Conservation (phyloP, 2,888 invertebrate species). For the Gisinianus flammeolus region DNA sequence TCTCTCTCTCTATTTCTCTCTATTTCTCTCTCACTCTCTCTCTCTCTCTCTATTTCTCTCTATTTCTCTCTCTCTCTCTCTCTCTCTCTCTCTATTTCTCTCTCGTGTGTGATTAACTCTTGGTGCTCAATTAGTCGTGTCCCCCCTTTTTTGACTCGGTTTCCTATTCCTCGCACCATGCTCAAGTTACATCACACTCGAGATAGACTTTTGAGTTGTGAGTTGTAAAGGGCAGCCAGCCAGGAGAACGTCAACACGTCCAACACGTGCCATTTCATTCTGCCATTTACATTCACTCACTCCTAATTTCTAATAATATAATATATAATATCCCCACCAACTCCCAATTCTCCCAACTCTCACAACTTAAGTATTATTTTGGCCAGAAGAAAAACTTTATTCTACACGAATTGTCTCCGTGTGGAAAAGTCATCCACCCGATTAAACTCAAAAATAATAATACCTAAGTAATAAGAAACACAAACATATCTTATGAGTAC, state of each 20-base stretch:
- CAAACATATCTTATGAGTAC: too few relatives aligned
- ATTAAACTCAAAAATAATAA: not conserved
- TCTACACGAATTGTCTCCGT: not conserved
- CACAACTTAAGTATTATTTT: too few relatives aligned
- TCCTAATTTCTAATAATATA: not conserved
- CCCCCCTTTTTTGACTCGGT: conserved; percentile 1
- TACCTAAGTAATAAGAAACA: not conserved
- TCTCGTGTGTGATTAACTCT: conserved; percentile 5
- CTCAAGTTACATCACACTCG: not conserved
- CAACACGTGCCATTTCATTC: not conserved
- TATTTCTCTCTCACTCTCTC: too few relatives aligned
- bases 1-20: too few relatives aligned
- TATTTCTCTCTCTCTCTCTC: not conserved
- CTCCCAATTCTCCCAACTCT: too few relatives aligned
- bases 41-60: too few relatives aligned
- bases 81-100: not conserved
- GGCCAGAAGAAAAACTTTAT: too few relatives aligned
- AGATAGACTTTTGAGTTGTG: not conserved
- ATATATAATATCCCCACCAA: too few relatives aligned
- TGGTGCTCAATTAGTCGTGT: conserved; percentile 18
- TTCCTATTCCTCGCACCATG: not conserved
- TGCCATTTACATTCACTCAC: not conserved
- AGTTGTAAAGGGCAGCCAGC: not conserved
- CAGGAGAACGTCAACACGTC: not conserved
- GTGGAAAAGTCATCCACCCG: not conserved